A percentile compares a stretch with the other conserved stretches of the same genome.
Evolutionary conservation across 2,113 vertebrate genomes (phyloP).

Genomic region (Regulus satrapa): DNA sequence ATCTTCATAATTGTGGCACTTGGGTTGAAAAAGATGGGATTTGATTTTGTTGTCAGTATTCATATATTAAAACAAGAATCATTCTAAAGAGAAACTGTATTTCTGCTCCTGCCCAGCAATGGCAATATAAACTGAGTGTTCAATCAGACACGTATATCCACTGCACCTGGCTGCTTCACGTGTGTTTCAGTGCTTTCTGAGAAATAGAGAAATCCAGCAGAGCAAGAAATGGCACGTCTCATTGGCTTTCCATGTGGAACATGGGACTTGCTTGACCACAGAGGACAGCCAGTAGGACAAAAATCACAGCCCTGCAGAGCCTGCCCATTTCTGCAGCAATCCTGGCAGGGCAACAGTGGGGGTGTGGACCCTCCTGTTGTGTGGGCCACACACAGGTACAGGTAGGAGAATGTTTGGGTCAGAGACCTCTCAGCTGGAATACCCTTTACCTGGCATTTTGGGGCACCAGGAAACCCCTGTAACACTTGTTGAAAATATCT

Average conservation of each 20-base stretch:
- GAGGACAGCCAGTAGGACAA: not conserved
- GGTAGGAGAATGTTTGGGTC: not conserved
- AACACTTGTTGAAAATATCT: not conserved
- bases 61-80: not conserved
- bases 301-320: not conserved
- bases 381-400: not conserved
- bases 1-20: not conserved
- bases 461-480: not conserved
- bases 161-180: not conserved
- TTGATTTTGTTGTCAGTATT: not conserved
- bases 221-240: not conserved
- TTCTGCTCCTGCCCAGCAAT: not conserved
- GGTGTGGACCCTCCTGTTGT: fast-evolving
- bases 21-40: not conserved
- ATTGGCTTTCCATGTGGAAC: not conserved
- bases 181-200: not conserved
- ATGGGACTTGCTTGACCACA: fast-evolving
- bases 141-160: fast-evolving
- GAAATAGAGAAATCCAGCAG: not conserved
- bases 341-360: not conserved
- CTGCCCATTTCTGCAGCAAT: not conserved
- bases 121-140: not conserved
- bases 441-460: not conserved
- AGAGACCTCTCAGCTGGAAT: not conserved
- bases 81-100: not conserved